Evolutionary conservation across 2,113 vertebrate species (phyloP), one percentile per base, ranked within the genome.

Genomic region (Chelonoidis abingdonii): DNA sequence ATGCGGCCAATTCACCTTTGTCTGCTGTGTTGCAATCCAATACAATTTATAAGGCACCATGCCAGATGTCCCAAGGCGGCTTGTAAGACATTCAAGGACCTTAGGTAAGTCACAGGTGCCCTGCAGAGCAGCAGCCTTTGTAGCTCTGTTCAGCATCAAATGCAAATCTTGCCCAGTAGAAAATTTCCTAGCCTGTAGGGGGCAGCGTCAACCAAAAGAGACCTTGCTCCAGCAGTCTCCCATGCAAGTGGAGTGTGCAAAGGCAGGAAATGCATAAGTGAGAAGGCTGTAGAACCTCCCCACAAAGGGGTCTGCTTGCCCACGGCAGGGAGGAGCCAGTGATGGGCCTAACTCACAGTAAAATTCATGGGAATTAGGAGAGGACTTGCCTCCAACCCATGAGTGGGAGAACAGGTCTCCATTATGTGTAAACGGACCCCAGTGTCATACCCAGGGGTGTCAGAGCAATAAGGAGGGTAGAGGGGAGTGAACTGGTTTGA

Each of bases 81-180:
- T 13, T 27, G 41, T 76, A 24, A 76, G 22, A 76, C 75, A 76
- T 2, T 14, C 1, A 0, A 69, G 44, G 52, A 5, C 69, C 75
- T 24, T 22, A n/a, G 75, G 2, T 75, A 24, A 14, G 83, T 93
- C 62, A 21, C 0, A 0, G 24, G 6, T 19, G 38, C n/a, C 9
- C 21, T 22, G 38, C 72, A 38, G 21, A 24, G 38, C 72, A 76
- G n/a, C n/a, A 78, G 11, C 12, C 22, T 7, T 44, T 76, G 35
- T 16, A 47, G 41, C 41, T 78, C 22, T 53, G 16, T 24, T 62
- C 47, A 69, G 47, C 35, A 9, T 25, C 44, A 50, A 5, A 2
- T 69, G 31, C 31, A 14, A 52, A 52, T n/a, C 31, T n/a, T n/a
- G 25, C 41, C 47, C 35, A 16, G 19, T 14, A 16, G 62, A 84